Evolutionary conservation across 1,140 invertebrate genomes (phyloP).

Genomic region (Oryctes rhinoceros): DNA sequence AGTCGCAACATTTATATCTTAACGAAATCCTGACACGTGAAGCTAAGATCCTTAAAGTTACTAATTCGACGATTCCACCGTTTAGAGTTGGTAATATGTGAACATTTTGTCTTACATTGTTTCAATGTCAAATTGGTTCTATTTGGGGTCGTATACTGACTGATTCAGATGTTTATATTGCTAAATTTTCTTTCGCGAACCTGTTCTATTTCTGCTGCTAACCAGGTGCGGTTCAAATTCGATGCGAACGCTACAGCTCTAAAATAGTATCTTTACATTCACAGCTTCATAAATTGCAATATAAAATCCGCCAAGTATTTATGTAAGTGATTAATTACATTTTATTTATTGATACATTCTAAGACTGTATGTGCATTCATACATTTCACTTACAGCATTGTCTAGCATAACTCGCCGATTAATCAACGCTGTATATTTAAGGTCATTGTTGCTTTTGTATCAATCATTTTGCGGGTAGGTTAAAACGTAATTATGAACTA

Average conservation of each 20-base stretch:
- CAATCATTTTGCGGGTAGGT: too few species aligned
- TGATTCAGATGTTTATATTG: conserved; percentile 19
- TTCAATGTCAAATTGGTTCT: not conserved
- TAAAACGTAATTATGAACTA: too few species aligned
- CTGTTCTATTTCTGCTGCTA: not conserved
- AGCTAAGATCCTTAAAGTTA: not conserved
- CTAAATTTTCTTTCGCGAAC: not conserved
- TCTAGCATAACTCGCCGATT: too few species aligned
- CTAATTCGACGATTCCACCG: not conserved
- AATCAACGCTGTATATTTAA: too few species aligned
- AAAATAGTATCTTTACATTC: not conserved
- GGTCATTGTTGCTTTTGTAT: too few species aligned
- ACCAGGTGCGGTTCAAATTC: not conserved
- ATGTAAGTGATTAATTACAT: too few species aligned
- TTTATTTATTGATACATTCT: too few species aligned
- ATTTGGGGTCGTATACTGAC: not conserved
- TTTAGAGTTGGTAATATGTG: not conserved
- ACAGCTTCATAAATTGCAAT: not conserved
- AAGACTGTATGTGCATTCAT: too few species aligned
- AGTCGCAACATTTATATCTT: not conserved
- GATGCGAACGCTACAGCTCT: not conserved
- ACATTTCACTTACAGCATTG: too few species aligned
- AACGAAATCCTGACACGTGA: not conserved
- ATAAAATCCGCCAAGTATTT: not conserved
- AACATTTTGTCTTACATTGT: not conserved